A percentile compares a stretch with the other conserved stretches of the same genome.
Conservation (phyloP, 2,888 invertebrate genomes). For the Disparrhopalites patrizii region DNA sequence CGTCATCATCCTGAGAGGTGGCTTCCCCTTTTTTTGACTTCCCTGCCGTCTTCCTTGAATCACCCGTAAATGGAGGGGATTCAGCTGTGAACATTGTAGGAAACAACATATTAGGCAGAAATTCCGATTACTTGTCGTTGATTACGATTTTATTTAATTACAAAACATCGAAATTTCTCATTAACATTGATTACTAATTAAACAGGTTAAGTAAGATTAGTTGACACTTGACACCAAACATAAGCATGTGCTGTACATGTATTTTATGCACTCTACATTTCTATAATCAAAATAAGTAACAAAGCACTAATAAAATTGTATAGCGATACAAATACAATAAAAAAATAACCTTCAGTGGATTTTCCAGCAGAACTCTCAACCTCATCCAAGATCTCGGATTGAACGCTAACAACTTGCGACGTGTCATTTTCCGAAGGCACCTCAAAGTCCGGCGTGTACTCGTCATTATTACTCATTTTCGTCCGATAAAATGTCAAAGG, state of each 20-base stretch:
- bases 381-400: conserved; percentile 13
- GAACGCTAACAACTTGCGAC: background rate
- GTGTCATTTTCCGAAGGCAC: conserved; percentile 12
- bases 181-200: too few relatives aligned
- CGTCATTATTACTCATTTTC: conserved; percentile 10
- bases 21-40: background rate
- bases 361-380: background rate
- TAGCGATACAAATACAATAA: background rate
- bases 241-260: too few relatives aligned
- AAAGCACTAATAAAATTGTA: too few relatives aligned
- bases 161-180: background rate
- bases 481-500: background rate
- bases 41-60: background rate
- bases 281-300: too few relatives aligned
- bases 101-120: too few relatives aligned
- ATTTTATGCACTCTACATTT: too few relatives aligned
- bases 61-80: conserved; percentile 7
- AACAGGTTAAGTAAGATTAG: too few relatives aligned
- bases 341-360: background rate
- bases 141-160: too few relatives aligned
- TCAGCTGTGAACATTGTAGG: too few relatives aligned
- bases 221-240: too few relatives aligned
- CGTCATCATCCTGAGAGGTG: too few relatives aligned
- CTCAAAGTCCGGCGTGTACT: conserved; percentile 15
- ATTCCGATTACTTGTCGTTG: too few relatives aligned